phyloP scores from a whole-genome alignment of 2,888 invertebrate genomes.

The Macrosoma leucophasiata region DNA sequence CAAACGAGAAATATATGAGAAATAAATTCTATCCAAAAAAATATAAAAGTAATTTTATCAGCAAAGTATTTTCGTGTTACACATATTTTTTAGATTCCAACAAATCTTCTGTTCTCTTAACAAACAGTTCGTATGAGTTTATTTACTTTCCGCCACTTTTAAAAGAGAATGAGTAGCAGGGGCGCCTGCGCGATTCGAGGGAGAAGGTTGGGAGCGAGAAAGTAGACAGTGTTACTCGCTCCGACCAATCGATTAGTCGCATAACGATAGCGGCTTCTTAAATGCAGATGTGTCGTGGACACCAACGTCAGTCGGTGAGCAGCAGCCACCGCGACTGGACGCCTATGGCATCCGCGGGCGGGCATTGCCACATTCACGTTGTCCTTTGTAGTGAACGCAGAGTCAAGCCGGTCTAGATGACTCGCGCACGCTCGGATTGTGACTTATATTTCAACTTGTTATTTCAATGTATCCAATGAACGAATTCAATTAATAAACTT shows the following conservation, averaged over 20 bases:
- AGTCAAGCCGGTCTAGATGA: slow-evolving; percentile 42
- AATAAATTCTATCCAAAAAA: slow-evolving; percentile 15
- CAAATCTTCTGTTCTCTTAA: slow-evolving; percentile 48
- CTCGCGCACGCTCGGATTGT: slow-evolving; percentile 41
- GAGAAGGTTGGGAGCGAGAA: slow-evolving; percentile 50
- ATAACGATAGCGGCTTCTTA: slow-evolving; percentile 76
- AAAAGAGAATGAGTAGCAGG: slow-evolving; percentile 45
- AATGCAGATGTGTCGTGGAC: slow-evolving; percentile 74
- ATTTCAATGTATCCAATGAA: slow-evolving; percentile 20
- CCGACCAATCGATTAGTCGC: slow-evolving; percentile 76
- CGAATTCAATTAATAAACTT: slow-evolving; percentile 19
- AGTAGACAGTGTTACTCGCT: slow-evolving; percentile 62
- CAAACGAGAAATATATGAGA: too few species aligned
- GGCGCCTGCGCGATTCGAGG: slow-evolving; percentile 59
- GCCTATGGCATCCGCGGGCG: slow-evolving; percentile 47
- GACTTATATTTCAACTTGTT: slow-evolving; percentile 34
- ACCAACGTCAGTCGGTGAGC: slow-evolving; percentile 68
- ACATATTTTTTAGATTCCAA: slow-evolving; percentile 24
- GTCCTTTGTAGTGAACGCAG: slow-evolving; percentile 50
- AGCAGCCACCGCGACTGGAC: slow-evolving; percentile 52
- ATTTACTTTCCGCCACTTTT: slow-evolving; percentile 72
- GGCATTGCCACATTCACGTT: slow-evolving; percentile 38
- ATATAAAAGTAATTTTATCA: slow-evolving; percentile 8
- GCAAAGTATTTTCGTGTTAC: slow-evolving; percentile 1
- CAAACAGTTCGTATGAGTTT: slow-evolving; percentile 65